Base-by-base conservation (phyloP, 2,888 invertebrate genomes). In the Netelia fuscicornis region DNA sequence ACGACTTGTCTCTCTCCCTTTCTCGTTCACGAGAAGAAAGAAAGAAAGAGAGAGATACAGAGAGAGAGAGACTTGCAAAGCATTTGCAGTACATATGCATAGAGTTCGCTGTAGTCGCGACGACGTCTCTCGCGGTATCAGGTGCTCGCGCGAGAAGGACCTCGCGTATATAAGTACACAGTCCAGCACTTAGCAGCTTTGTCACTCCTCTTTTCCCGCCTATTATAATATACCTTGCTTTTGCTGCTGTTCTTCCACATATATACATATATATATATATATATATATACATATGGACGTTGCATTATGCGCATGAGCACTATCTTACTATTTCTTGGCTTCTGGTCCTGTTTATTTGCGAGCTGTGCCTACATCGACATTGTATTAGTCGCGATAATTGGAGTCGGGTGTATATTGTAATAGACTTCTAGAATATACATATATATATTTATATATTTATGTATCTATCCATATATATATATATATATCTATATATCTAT, bases 181-280 rank as follows among this genome's bases (percentile, higher is more conserved):
- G 88, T 87, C 90, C 87, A 87, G 89, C 91, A 91, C 91, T 91
- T 91, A 90, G 88, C 87, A 83, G 83, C 86, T 74, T 86, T 85
- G 87, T 87, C 87, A 86, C 86, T 84, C 86, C 78, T 84, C 72
- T 72, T 74, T 70, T 70, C 64, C 81, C 74, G 75, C 74, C 85
- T 85, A 78, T 83, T 85, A 83, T 58, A 82, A 68, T 75, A 37
- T 42, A 78, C 71, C 60, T 44, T 44, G 44, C 30, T 60, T 52
- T 8, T 23, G 23, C 3, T 56, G 8, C 20, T 17, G 10, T 44
- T 48, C 20, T 68, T n/a, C 52, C 52, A 20, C 42, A 48, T 42
- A 48, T 11, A 48, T 71, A 17, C 52, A 25, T 79, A 67, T 54
- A 71, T 48, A 48, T 48, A 48, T 48, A 48, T 48, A 48, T 48